These are phyloP conservation scores for Pygocentrus nattereri DNA, from an alignment of 2,797 vertebrate species.

Conservation along the genomic window DNA sequence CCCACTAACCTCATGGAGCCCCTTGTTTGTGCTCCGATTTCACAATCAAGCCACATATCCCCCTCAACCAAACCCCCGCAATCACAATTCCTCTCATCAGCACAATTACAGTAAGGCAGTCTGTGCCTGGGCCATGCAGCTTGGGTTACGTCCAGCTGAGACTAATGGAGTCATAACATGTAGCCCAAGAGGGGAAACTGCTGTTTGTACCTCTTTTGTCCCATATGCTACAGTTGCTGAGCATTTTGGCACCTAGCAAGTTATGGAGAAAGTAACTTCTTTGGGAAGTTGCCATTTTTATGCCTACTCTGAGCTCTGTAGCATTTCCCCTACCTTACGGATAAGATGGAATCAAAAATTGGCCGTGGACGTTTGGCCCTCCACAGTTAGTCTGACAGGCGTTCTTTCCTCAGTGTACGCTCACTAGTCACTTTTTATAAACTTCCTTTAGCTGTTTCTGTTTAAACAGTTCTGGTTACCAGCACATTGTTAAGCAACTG, in stretches of 20 bases:
- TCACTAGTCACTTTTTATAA: too few relatives aligned
- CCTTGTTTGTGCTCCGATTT: conserved; percentile 62
- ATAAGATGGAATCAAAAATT: neutral
- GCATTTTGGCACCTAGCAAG: neutral
- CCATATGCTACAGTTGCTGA: conserved; percentile 4
- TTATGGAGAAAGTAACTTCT: conserved; percentile 6
- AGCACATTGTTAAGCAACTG: too few relatives aligned
- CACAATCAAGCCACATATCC: conserved; percentile 57
- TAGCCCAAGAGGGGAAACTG: conserved; percentile 66
- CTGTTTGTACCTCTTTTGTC: conserved; percentile 29
- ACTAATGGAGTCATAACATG: conserved; percentile 51
- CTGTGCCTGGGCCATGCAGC: conserved; percentile 41
- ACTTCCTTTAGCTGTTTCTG: too few relatives aligned
- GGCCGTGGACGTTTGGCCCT: neutral
- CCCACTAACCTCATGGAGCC: conserved; percentile 35
- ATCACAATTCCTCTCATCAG: conserved; percentile 53
- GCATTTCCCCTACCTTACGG: neutral
- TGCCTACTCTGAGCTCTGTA: neutral
- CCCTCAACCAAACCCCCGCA: conserved; percentile 59
- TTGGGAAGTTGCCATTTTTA: neutral
- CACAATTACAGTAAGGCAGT: conserved; percentile 53
- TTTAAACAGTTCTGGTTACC: too few relatives aligned
- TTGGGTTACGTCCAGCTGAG: conserved; percentile 56
- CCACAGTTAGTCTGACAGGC: neutral
- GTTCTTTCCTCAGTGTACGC: too few relatives aligned